Evolutionary conservation across 2,113 vertebrate genomes (phyloP).

Genomic region (Chaetura pelagica): DNA sequence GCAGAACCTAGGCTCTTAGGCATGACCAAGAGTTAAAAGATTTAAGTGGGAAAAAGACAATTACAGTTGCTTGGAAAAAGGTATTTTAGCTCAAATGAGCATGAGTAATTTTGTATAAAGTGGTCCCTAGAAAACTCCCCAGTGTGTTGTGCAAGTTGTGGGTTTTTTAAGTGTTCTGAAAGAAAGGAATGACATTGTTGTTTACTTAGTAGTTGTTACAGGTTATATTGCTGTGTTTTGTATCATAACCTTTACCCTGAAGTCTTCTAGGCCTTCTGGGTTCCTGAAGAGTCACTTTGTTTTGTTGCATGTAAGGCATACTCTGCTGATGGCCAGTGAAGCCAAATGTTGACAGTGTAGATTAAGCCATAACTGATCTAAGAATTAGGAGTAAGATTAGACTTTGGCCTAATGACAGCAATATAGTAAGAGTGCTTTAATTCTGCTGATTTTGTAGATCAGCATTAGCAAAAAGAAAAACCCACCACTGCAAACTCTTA

Average conservation of each 20-base stretch:
- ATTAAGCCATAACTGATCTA: neutral
- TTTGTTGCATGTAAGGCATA: neutral
- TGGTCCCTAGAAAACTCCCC: neutral
- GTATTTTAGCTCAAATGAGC: neutral
- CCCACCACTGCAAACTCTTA: neutral
- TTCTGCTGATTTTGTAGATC: neutral
- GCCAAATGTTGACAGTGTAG: neutral
- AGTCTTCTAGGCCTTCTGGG: neutral
- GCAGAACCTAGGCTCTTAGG: neutral
- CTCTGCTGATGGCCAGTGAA: neutral
- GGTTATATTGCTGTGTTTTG: neutral
- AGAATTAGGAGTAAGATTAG: neutral
- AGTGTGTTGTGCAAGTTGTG: fast-evolving
- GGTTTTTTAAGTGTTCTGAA: neutral
- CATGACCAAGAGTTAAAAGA: neutral
- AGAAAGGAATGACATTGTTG: neutral
- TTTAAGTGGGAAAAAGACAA: neutral
- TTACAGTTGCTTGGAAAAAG: neutral
- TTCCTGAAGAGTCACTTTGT: neutral
- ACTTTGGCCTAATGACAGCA: neutral
- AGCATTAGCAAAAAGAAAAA: neutral
- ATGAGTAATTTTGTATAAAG: neutral
- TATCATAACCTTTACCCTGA: neutral
- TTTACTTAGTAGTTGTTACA: neutral
- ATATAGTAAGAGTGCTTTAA: neutral